A percentile compares a stretch with the other conserved stretches of the same genome.
Evolutionary conservation across 2,797 vertebrate species (phyloP).

Genomic region (Masticophis lateralis): DNA sequence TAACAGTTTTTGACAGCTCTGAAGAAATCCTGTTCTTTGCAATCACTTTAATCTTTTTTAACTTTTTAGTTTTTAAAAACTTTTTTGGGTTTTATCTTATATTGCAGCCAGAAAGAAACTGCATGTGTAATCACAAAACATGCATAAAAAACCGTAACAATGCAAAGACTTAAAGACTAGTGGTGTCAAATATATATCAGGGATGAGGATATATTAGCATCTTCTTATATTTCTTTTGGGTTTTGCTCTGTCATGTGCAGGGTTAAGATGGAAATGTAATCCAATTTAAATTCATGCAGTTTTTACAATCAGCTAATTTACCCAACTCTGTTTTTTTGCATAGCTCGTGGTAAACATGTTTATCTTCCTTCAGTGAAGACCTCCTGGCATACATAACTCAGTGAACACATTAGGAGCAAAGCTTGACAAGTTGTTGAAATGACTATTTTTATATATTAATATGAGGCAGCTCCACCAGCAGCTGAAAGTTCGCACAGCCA

Average conservation of each 20-base stretch:
- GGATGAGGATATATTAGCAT: background rate
- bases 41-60: background rate
- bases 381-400: background rate
- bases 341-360: background rate
- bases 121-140: background rate
- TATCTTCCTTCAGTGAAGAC: background rate
- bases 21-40: background rate
- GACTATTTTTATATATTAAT: constrained; percentile 21
- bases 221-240: background rate
- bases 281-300: background rate
- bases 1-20: background rate
- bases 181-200: background rate
- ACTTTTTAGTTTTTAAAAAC: background rate
- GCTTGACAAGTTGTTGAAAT: background rate
- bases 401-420: background rate
- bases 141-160: background rate
- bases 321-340: background rate
- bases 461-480: background rate
- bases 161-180: background rate
- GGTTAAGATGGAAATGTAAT: background rate
- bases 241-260: background rate
- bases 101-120: background rate
- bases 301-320: background rate
- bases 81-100: background rate
- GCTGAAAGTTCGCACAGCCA: background rate